These are phyloP conservation scores for Mormyrus iriodes DNA, from an alignment of 2,113 vertebrate genomes.

Conservation along the genomic window DNA sequence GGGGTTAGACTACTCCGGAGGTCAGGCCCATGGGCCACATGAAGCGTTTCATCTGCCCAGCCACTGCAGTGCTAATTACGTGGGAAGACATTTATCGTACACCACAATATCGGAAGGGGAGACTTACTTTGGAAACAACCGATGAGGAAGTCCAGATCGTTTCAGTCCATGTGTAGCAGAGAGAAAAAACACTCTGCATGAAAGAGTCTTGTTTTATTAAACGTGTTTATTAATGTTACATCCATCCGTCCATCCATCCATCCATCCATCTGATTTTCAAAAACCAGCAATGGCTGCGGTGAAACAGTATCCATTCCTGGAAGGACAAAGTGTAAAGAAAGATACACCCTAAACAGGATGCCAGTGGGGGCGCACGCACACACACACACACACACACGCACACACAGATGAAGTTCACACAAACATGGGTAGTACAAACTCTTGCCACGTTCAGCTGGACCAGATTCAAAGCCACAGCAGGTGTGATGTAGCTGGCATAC, in stretches of 20 bases:
- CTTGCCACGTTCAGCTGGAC: background rate
- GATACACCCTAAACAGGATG: background rate
- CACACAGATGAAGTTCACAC: no score
- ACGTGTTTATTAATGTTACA: background rate
- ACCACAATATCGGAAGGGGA: slow-evolving; percentile 30
- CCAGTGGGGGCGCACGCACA: background rate
- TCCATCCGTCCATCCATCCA: background rate
- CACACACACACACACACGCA: background rate
- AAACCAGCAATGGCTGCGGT: background rate
- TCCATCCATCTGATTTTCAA: background rate
- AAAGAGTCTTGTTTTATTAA: background rate
- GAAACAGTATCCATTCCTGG: background rate
- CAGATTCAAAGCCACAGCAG: background rate
- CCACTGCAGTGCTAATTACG: slow-evolving; percentile 43
- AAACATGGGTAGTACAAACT: no score
- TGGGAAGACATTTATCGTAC: slow-evolving; percentile 33
- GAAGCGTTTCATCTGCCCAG: slow-evolving; percentile 34
- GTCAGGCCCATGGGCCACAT: slow-evolving; percentile 1
- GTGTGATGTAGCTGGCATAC: background rate
- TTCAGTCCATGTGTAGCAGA: background rate
- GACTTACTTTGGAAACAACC: background rate
- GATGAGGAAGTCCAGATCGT: background rate
- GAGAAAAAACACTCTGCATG: background rate
- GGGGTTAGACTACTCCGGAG: background rate
- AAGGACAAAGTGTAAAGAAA: background rate